Base-by-base conservation (phyloP, 1,140 invertebrate genomes). In the Panonychus citri region DNA sequence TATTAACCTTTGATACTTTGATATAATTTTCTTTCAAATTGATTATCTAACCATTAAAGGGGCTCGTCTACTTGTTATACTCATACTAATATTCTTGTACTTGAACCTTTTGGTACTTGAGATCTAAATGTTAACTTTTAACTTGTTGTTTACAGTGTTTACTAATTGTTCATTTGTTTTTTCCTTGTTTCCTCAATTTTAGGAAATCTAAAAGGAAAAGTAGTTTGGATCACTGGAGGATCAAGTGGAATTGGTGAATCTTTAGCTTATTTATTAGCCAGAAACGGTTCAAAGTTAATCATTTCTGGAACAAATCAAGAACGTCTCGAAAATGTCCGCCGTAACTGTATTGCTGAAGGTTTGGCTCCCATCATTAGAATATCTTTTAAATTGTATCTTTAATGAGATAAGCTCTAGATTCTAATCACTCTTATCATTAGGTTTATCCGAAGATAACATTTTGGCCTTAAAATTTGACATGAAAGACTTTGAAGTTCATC, bases 141-240 rank as follows among this genome's bases (percentile, higher is more conserved):
- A 34, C 30, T 34, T 34, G 30, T 34, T 34, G 30, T n/a, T 4
- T 43, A 43, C 15, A 43, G 5, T 43, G 42, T 19, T 12, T 43
- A 12, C 4, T 19, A 43, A 21, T 21, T 50, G 10, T 28, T 50
- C 24, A 19, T 50, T 50, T 12, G 3, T 17, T 19, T 17, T 50
- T 7, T 19, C 42, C 4, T 10, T 46, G 17, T 24, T 7, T 10
- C 17, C n/a, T 40, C 39, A n/a, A 12, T 48, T 13, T 48, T 19
- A 50, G 49, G 24, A 24, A 8, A 4, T 25, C 25, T 64, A n/a
- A 50, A 43, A 15, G 58, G 57, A 1, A 80, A 86, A 70, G 82
- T 88, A 5, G 77, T 86, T 1, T 90, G 85, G 81, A 81, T 91
- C 62, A 87, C 82, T 2, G 85, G 87, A 42, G 82, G 85, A 13